Conservation (phyloP, 1,140 invertebrate genomes). For the Geopemphigus sp. region DNA sequence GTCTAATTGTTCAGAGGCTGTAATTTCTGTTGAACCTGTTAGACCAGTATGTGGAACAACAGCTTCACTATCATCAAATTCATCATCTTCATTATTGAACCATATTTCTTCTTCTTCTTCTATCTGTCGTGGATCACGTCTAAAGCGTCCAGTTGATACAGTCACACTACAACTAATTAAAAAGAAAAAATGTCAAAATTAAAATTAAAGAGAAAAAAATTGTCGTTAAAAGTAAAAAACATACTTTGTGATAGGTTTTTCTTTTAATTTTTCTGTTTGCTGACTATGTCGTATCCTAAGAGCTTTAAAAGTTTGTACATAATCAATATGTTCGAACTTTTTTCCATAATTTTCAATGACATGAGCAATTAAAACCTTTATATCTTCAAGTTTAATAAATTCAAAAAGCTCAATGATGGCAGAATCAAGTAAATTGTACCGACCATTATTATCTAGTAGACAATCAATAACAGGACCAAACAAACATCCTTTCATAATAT, state of each 20-base stretch:
- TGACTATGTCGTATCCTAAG: slow-evolving; percentile 90
- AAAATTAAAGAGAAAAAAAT: not conserved
- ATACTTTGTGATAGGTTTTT: slow-evolving; percentile 63
- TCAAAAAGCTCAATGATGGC: slow-evolving; percentile 99
- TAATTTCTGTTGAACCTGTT: slow-evolving; percentile 27
- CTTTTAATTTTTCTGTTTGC: slow-evolving; percentile 86
- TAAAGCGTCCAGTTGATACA: slow-evolving; percentile 70
- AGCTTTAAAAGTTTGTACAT: slow-evolving; percentile 95
- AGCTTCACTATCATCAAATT: slow-evolving; percentile 81
- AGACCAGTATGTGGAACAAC: slow-evolving; percentile 59
- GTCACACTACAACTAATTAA: slow-evolving; percentile 51
- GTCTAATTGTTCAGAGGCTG: slow-evolving; percentile 45
- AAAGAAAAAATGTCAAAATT: not conserved
- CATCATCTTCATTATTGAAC: slow-evolving; percentile 96
- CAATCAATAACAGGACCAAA: slow-evolving; percentile 95
- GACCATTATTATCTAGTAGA: slow-evolving; percentile 92
- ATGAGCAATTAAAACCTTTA: slow-evolving; percentile 90
- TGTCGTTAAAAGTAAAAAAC: not conserved
- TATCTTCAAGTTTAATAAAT: slow-evolving; percentile 96
- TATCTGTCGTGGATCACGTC: slow-evolving; percentile 85
- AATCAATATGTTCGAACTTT: slow-evolving; percentile 88
- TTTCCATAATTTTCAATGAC: slow-evolving; percentile 94
- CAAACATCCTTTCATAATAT: slow-evolving; percentile 94
- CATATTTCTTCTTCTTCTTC: slow-evolving; percentile 98
- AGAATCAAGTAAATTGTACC: slow-evolving; percentile 98